Conservation (phyloP, 2,797 vertebrate genomes). For the Sciaenops ocellatus region DNA sequence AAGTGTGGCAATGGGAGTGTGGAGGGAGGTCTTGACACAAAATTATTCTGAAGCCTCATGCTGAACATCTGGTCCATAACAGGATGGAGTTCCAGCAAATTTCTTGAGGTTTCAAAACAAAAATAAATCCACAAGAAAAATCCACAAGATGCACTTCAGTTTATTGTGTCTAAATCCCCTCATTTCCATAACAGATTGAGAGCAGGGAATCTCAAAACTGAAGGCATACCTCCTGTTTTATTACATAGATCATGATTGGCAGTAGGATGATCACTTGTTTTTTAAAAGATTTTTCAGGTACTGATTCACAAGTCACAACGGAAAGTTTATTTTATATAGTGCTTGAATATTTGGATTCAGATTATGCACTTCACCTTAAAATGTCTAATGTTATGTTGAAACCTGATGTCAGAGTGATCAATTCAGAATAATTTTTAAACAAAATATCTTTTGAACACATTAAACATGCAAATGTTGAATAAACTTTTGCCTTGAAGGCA, state of each 20-base stretch:
- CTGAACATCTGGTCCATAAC: conserved; percentile 71
- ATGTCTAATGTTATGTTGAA: not conserved
- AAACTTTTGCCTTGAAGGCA: conserved; percentile 66
- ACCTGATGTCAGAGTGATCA: not conserved
- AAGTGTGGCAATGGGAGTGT: conserved; percentile 17
- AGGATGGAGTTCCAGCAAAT: conserved; percentile 51
- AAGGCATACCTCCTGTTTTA: conserved; percentile 61
- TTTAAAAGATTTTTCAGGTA: conserved; percentile 25
- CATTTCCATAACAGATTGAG: conserved; percentile 78
- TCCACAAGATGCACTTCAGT: conserved; percentile 68
- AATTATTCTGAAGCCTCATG: conserved; percentile 44
- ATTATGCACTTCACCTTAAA: not conserved
- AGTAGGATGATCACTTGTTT: conserved; percentile 28
- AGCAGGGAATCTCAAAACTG: conserved; percentile 47
- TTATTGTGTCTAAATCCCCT: conserved; percentile 75
- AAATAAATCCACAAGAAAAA: conserved; percentile 68
- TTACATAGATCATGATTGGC: conserved; percentile 27
- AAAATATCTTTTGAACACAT: conserved; percentile 50
- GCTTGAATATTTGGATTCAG: not conserved
- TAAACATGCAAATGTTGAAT: conserved; percentile 67
- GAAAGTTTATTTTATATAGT: not conserved
- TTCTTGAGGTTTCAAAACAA: conserved; percentile 68
- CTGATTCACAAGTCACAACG: not conserved
- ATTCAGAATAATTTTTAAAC: conserved; percentile 9
- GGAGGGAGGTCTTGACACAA: conserved; percentile 32